These are phyloP conservation scores for Ia io DNA, from an alignment of 2,113 vertebrate species.

Conservation along the genomic window DNA sequence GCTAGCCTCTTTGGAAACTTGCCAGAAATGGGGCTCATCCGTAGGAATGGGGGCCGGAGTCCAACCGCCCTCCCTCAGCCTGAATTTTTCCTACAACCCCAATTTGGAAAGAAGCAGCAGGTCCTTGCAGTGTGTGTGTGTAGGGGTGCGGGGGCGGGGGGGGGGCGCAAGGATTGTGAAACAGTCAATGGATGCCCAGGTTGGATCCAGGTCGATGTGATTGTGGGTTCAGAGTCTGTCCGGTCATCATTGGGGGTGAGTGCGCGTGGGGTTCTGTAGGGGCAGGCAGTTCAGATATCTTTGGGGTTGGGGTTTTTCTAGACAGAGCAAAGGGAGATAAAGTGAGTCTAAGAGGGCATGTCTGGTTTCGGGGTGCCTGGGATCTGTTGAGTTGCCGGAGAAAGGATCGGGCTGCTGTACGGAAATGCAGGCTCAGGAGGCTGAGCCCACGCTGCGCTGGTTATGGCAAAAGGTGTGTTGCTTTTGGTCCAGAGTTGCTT, in stretches of 20 bases:
- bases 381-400: constrained; percentile 29
- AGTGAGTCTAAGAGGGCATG: not conserved
- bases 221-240: not conserved
- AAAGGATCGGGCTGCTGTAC: not conserved
- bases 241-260: not conserved
- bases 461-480: constrained; percentile 4
- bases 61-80: not conserved
- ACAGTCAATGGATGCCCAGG: not conserved
- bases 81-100: constrained; percentile 37
- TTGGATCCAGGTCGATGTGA: not conserved
- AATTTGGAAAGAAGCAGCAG: not conserved
- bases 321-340: not conserved
- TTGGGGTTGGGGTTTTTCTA: not conserved
- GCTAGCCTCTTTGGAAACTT: constrained; percentile 36
- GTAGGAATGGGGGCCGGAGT: not conserved
- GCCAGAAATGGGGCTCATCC: constrained; percentile 18
- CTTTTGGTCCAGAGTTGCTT: not conserved
- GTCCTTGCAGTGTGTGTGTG: not conserved
- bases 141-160: not conserved
- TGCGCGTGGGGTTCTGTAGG: not conserved
- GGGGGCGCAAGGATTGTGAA: not conserved
- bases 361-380: constrained; percentile 25
- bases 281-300: not conserved
- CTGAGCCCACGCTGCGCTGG: not conserved
- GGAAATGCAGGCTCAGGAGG: not conserved